These are phyloP conservation scores for Dufourea novaeangliae DNA, from an alignment of 1,140 invertebrate species.

Conservation along the genomic window DNA sequence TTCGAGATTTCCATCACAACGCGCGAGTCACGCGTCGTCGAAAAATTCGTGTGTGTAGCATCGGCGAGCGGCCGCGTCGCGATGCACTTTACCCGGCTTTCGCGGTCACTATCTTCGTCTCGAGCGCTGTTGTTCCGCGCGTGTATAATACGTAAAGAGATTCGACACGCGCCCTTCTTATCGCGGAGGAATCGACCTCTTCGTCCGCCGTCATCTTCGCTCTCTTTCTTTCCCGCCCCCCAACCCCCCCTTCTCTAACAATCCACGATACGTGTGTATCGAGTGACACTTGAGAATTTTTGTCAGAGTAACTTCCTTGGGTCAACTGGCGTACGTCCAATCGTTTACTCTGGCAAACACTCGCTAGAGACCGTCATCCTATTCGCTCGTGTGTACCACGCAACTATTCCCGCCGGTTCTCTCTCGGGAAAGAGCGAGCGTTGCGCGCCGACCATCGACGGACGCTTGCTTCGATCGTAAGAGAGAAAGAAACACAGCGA, in stretches of 20 bases:
- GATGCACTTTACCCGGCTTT: constrained; percentile 21
- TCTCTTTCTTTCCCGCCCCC: not conserved
- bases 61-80: not conserved
- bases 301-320: constrained; percentile 39
- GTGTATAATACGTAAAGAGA: not conserved
- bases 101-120: not conserved
- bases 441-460: constrained; percentile 19
- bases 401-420: constrained; percentile 37
- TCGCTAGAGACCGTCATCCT: constrained; percentile 31
- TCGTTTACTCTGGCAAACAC: constrained; percentile 36
- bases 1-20: constrained; percentile 46
- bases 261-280: not conserved
- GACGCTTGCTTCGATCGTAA: constrained; percentile 7
- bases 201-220: not conserved
- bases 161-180: constrained; percentile 30
- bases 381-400: constrained; percentile 16
- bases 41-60: constrained; percentile 6
- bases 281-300: constrained; percentile 43
- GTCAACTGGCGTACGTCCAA: constrained; percentile 47
- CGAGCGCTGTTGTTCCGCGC: not conserved
- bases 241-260: not conserved
- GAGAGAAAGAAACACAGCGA: not conserved
- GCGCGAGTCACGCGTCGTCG: constrained; percentile 14
- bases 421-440: constrained; percentile 2
- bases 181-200: constrained; percentile 13